Base-by-base conservation (phyloP, 2,888 invertebrate genomes). In the Malachius bipustulatus region DNA sequence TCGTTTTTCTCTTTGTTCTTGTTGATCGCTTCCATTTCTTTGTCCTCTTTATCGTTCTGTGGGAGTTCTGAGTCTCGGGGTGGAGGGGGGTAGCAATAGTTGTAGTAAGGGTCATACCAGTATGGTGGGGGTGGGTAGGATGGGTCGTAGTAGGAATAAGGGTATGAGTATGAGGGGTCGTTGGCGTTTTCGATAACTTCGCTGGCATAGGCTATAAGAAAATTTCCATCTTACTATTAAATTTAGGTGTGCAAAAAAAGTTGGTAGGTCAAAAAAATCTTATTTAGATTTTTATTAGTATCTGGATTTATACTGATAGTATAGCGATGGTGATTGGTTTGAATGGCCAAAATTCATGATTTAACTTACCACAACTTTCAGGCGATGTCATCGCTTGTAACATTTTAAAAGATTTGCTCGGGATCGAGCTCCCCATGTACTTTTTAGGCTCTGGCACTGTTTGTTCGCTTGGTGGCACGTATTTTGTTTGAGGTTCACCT, bases 301-400 rank as follows among this genome's bases (percentile, higher is more conserved):
- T n/a, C n/a, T n/a, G n/a, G n/a, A n/a, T n/a, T n/a, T n/a, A n/a
- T n/a, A n/a, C n/a, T n/a, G n/a, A n/a, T n/a, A n/a, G n/a, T n/a
- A n/a, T n/a, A n/a, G n/a, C n/a, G n/a, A n/a, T n/a, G n/a, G n/a
- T n/a, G n/a, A n/a, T n/a, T n/a, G n/a, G n/a, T n/a, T n/a, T n/a
- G n/a, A n/a, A n/a, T n/a, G n/a, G n/a, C n/a, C n/a, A n/a, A n/a
- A n/a, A n/a, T n/a, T n/a, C n/a, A n/a, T n/a, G n/a, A n/a, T n/a
- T n/a, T n/a, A n/a, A n/a, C 72, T 71, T 64, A 76, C 75, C 75
- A 59, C 58, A 58, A 49, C 70, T 66, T 53, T 77, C 75, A 37
- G 75, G 75, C 41, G 73, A 73, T 44, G 81, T 82, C 81, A 82
- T 81, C 33, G 79, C 78, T 62, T 85, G 83, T 36, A 85, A 63